Conservation (phyloP, 92 coral and sea anemone species). For the Porites rus region DNA sequence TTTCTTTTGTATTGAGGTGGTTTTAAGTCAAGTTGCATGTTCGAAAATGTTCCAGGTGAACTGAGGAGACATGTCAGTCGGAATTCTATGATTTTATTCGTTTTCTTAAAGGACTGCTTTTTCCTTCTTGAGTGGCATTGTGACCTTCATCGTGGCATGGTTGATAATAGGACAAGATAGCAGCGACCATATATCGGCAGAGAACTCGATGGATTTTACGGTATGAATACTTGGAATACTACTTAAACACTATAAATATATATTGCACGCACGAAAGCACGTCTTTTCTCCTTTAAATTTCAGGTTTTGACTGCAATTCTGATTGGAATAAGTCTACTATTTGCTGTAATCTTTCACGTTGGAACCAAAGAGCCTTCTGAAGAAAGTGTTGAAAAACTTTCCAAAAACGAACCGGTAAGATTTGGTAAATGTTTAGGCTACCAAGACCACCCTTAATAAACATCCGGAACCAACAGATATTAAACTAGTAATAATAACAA, state of each 20-base stretch:
- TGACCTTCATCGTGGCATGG: conserved; percentile 24
- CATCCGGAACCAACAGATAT: no score
- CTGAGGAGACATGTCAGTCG: no score
- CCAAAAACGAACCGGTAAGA: no score
- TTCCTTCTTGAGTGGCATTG: conserved; percentile 17
- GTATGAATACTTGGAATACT: not conserved
- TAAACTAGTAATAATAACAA: no score
- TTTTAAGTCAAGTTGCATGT: no score
- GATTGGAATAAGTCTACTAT: conserved; percentile 12
- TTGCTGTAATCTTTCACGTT: conserved; percentile 18
- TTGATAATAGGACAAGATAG: conserved; percentile 30
- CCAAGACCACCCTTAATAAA: no score
- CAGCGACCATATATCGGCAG: not conserved
- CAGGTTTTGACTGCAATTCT: conserved; percentile 16
- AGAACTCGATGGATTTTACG: conserved; percentile 23
- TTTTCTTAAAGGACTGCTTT: conserved; percentile 1
- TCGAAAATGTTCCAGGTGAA: no score
- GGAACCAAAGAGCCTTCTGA: conserved; percentile 34
- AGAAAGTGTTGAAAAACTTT: no score
- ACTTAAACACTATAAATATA: not conserved
- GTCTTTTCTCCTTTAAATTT: not conserved
- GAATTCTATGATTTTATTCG: no score
- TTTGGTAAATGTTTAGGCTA: no score
- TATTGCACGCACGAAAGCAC: no score
- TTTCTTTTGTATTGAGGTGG: not conserved